Percentiles rank a stretch among this genome's conserved stretches.
Evolutionary conservation across 2,888 invertebrate genomes (phyloP).

Genomic region (Amaurobius ferox): DNA sequence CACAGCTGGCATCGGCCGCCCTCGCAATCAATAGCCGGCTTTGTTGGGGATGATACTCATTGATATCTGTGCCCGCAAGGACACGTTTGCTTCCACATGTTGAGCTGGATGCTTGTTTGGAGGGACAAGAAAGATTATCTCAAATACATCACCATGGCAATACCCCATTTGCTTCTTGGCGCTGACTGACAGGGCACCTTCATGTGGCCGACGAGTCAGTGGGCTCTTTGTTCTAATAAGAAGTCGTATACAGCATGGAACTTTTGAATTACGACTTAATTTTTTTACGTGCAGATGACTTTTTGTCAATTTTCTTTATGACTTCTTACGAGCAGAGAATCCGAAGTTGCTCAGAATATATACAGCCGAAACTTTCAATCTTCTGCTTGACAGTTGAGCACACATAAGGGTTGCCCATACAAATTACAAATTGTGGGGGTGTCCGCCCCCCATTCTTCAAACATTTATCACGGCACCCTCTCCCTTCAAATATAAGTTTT

Average conservation of each 20-base stretch:
- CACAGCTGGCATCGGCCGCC: slow-evolving; percentile 2
- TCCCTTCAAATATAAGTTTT: too few relatives aligned
- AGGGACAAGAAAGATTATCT: background rate
- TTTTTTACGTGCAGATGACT: too few relatives aligned
- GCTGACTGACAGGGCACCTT: background rate
- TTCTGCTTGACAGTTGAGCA: too few relatives aligned
- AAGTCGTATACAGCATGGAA: background rate
- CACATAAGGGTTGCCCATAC: too few relatives aligned
- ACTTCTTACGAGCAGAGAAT: too few relatives aligned
- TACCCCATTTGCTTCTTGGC: background rate
- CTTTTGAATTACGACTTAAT: too few relatives aligned
- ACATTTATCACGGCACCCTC: too few relatives aligned
- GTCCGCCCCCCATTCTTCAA: too few relatives aligned
- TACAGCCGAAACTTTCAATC: too few relatives aligned
- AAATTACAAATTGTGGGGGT: too few relatives aligned
- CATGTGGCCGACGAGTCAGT: background rate
- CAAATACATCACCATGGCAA: background rate
- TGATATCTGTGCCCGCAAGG: background rate
- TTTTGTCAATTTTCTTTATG: too few relatives aligned
- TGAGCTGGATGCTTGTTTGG: background rate
- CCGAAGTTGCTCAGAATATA: too few relatives aligned
- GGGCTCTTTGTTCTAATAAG: background rate
- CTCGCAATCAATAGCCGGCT: background rate
- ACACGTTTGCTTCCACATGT: background rate
- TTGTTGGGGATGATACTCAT: background rate